phyloP scores from a whole-genome alignment of 2,888 invertebrate species.

The Podotricha telesiphe region DNA sequence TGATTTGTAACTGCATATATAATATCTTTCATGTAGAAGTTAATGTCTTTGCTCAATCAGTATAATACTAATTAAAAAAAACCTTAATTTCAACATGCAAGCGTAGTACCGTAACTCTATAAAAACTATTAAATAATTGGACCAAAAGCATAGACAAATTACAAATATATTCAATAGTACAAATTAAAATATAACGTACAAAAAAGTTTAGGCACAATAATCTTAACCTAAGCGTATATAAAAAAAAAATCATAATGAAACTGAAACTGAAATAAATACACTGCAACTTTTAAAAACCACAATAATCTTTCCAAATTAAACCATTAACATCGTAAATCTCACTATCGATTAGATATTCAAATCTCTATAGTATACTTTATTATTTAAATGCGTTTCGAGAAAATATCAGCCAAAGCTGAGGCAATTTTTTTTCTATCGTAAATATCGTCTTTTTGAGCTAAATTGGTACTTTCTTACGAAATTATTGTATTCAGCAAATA shows the following conservation, averaged over 20 bases:
- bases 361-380: conserved; percentile 36
- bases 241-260: conserved; percentile 25
- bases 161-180: conserved; percentile 40
- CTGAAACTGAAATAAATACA: conserved; percentile 20
- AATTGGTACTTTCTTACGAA: conserved; percentile 44
- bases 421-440: conserved; percentile 43
- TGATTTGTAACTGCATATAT: conserved; percentile 35
- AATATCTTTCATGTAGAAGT: conserved; percentile 15
- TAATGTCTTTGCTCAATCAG: conserved; percentile 11
- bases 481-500: conserved; percentile 40
- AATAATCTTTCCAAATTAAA: neutral
- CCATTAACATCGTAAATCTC: conserved; percentile 44
- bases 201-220: conserved; percentile 69
- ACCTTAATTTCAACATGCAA: conserved; percentile 10
- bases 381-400: conserved; percentile 45
- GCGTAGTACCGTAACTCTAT: conserved; percentile 5
- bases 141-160: conserved; percentile 37
- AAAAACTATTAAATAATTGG: conserved; percentile 17
- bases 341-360: conserved; percentile 47
- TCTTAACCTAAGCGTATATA: conserved; percentile 63
- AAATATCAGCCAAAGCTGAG: conserved; percentile 44
- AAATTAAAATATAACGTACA: conserved; percentile 31
- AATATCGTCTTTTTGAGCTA: conserved; percentile 47
- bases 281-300: neutral
- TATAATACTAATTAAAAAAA: conserved; percentile 9